phyloP scores from a whole-genome alignment of 1,140 invertebrate genomes.

The Solenopsis fugax region DNA sequence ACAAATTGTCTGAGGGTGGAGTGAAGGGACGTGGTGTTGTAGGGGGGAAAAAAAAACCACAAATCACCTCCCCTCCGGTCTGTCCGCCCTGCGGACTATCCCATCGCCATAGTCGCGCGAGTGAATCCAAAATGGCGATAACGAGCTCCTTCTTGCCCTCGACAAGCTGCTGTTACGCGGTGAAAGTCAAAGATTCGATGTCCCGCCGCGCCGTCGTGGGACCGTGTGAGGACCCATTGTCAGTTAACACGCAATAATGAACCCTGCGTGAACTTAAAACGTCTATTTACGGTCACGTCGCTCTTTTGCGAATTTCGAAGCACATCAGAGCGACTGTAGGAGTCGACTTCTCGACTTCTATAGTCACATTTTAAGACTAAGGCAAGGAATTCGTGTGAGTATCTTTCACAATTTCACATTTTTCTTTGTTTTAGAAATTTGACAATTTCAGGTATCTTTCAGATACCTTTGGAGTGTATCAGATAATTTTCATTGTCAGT shows the following conservation, averaged over 20 bases:
- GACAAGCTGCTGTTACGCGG: conserved; percentile 65
- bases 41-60: conserved; percentile 76
- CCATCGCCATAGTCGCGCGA: conserved; percentile 59
- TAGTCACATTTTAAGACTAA: background rate
- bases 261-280: background rate
- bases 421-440: background rate
- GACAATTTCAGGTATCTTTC: background rate
- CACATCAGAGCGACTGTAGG: background rate
- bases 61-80: conserved; percentile 77
- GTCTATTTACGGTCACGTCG: background rate
- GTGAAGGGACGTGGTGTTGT: conserved; percentile 72
- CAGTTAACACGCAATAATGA: conserved; percentile 39
- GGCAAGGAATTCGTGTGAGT: background rate
- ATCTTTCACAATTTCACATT: background rate
- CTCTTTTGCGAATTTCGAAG: background rate
- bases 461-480: background rate
- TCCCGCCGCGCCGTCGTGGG: background rate
- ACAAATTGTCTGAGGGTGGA: conserved; percentile 79
- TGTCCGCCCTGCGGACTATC: background rate
- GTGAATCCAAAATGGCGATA: conserved; percentile 81
- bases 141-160: conserved; percentile 73
- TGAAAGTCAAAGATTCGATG: conserved; percentile 53
- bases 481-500: background rate
- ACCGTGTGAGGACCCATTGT: background rate
- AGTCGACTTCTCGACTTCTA: background rate